phyloP scores from a whole-genome alignment of 2,113 vertebrate genomes.

The Manacus vitellinus region DNA sequence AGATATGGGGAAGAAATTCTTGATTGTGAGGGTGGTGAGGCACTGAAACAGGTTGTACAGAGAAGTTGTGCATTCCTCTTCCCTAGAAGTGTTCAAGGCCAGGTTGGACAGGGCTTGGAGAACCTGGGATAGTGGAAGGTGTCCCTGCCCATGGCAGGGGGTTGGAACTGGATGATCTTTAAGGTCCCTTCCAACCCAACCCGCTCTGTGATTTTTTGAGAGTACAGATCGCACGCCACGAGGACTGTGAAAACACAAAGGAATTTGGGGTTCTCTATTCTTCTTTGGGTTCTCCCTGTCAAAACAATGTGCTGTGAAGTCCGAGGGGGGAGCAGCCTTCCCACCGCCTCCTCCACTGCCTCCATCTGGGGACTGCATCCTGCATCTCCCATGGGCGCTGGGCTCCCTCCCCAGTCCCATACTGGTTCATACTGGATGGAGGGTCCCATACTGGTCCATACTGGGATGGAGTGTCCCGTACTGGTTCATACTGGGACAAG shows the following conservation, averaged over 20 bases:
- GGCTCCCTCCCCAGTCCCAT: neutral
- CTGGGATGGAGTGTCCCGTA: too few species aligned
- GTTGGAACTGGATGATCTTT: neutral
- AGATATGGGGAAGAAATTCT: neutral
- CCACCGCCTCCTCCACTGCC: neutral
- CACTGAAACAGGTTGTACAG: neutral
- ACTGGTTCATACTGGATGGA: too few species aligned
- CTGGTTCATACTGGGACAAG: too few species aligned
- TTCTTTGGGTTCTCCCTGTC: neutral
- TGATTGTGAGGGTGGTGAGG: neutral
- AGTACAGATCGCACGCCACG: too few species aligned
- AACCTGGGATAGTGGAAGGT: neutral
- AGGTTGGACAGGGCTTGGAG: neutral
- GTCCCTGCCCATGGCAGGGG: neutral
- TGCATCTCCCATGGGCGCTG: too few species aligned
- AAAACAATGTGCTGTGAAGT: neutral
- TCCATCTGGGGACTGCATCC: neutral
- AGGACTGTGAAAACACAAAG: neutral
- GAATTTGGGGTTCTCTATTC: neutral
- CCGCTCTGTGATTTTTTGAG: neutral
- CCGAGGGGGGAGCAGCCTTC: neutral
- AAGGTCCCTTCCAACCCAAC: neutral
- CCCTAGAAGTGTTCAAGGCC: neutral
- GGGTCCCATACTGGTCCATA: too few species aligned
- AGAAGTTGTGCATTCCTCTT: neutral